Evolutionary conservation across 2,113 vertebrate species (phyloP).

Genomic region (Rhegmatorhina hoffmannsi): DNA sequence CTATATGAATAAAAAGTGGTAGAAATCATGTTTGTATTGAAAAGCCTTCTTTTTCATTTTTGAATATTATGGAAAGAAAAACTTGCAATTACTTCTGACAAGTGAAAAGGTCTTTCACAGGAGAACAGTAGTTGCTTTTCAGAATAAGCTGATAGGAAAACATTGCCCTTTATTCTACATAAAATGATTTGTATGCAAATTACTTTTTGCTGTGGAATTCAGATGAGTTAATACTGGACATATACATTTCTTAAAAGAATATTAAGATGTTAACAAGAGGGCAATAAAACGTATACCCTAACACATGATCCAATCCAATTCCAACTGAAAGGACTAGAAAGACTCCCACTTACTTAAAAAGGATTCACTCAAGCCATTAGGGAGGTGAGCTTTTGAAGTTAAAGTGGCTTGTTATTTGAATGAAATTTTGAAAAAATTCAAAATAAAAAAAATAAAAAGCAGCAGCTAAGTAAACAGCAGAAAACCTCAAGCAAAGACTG

Average conservation of each 20-base stretch:
- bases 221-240: neutral
- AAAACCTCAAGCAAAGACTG: constrained; percentile 10
- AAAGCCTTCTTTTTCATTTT: neutral
- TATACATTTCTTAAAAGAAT: neutral
- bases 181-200: neutral
- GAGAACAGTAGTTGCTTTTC: neutral
- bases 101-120: neutral
- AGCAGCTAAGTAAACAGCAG: constrained; percentile 7
- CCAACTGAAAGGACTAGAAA: neutral
- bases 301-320: neutral
- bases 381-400: neutral
- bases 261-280: neutral
- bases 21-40: neutral
- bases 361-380: neutral
- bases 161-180: neutral
- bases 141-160: neutral
- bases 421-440: neutral
- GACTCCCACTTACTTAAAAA: neutral
- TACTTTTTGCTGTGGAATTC: neutral
- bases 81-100: neutral
- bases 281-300: neutral
- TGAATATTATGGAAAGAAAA: neutral
- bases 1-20: neutral
- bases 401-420: constrained; percentile 1
- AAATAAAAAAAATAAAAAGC: neutral